Conservation (phyloP, 2,797 vertebrate species). For the Poeciliopsis gracilis region DNA sequence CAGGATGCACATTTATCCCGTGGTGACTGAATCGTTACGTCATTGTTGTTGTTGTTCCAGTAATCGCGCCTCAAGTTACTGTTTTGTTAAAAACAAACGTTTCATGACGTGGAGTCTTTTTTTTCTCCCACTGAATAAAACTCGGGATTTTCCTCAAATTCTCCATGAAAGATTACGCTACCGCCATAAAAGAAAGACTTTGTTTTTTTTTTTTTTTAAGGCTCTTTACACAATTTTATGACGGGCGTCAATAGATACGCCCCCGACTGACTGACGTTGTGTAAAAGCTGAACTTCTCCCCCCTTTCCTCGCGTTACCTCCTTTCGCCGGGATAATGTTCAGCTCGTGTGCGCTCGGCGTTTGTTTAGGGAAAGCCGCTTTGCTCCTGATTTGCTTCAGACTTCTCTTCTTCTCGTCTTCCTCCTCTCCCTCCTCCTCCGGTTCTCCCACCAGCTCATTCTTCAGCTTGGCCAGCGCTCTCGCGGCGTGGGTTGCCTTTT, state of each 20-base stretch:
- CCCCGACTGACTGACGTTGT: not conserved
- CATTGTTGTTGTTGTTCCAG: not conserved
- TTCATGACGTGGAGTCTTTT: not conserved
- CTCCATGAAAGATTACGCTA: not conserved
- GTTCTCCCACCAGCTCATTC: conserved; percentile 69
- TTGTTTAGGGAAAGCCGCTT: conserved; percentile 21
- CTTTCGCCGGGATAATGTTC: conserved; percentile 80
- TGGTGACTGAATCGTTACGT: not conserved
- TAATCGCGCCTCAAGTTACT: not conserved
- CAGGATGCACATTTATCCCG: not conserved
- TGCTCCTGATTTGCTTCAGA: conserved; percentile 25
- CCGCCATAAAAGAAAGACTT: not conserved
- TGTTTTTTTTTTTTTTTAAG: not conserved
- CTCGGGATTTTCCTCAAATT: not conserved
- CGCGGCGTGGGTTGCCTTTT: conserved; percentile 80
- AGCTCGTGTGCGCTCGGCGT: conserved; percentile 46
- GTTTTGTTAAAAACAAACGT: not conserved
- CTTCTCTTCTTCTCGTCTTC: conserved; percentile 24
- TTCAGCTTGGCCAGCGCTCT: conserved; percentile 73
- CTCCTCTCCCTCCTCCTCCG: conserved; percentile 46
- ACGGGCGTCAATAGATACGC: not conserved
- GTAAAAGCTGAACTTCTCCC: not conserved
- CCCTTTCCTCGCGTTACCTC: conserved; percentile 53
- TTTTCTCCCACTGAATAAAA: not conserved
- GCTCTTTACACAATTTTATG: not conserved